A percentile compares a stretch with the other conserved stretches of the same genome.
Conservation (phyloP, 2,113 vertebrate genomes). For the Anhinga rufa region DNA sequence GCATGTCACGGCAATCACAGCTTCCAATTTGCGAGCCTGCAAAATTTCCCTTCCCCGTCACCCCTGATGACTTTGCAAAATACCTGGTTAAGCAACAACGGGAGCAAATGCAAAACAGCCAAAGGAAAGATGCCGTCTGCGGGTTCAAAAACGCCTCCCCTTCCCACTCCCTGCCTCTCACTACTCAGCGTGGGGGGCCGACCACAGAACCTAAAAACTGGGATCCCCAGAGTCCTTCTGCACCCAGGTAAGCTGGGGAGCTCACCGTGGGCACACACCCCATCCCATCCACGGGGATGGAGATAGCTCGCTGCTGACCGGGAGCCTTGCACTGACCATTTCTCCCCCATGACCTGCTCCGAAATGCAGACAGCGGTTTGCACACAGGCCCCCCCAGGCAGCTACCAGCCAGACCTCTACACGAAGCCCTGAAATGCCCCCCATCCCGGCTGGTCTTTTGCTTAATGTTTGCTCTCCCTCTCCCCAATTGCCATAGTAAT, state of each 20-base stretch:
- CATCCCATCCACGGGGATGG: neutral
- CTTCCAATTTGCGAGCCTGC: neutral
- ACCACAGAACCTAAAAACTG: neutral
- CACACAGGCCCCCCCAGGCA: neutral
- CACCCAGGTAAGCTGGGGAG: neutral
- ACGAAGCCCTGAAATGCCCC: neutral
- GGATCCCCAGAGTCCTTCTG: neutral
- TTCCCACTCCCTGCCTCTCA: neutral
- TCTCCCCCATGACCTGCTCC: neutral
- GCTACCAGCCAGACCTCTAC: neutral
- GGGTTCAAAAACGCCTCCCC: neutral
- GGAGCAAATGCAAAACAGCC: rapidly evolving
- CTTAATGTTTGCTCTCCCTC: conserved; percentile 31
- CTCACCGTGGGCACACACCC: neutral
- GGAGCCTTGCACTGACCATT: rapidly evolving
- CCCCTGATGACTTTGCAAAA: neutral
- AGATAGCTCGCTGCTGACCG: rapidly evolving
- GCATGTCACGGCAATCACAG: neutral
- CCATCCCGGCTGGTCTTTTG: neutral
- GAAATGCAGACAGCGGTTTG: rapidly evolving
- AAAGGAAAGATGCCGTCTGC: rapidly evolving
- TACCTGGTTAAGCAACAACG: rapidly evolving
- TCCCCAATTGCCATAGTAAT: conserved; percentile 45
- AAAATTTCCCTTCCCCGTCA: neutral
- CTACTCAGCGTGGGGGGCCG: neutral